Conservation (phyloP, 2,888 invertebrate genomes). For the Ormyrus nitidulus region DNA sequence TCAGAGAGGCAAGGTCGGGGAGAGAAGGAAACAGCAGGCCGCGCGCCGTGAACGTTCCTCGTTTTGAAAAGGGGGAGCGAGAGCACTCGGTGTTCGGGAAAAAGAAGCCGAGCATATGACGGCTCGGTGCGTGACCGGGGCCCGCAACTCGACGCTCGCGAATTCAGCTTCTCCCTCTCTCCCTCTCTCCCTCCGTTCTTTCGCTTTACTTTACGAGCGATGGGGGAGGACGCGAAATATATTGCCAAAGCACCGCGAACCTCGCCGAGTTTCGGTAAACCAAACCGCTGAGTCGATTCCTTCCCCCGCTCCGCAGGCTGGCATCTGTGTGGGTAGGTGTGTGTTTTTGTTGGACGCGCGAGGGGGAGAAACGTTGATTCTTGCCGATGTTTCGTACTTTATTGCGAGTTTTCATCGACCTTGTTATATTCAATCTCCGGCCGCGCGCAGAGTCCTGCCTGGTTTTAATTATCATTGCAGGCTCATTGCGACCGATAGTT, state of each 20-base stretch:
- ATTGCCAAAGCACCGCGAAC: background rate
- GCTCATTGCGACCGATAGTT: too few relatives aligned
- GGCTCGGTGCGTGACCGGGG: slow-evolving; percentile 17
- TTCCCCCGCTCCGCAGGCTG: too few relatives aligned
- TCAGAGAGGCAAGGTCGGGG: background rate
- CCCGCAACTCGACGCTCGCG: background rate
- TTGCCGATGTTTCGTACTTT: too few relatives aligned
- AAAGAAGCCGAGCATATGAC: background rate
- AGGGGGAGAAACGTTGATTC: background rate
- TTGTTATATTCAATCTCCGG: too few relatives aligned
- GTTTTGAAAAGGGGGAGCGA: too few relatives aligned
- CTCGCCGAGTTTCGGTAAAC: background rate
- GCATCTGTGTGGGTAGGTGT: too few relatives aligned
- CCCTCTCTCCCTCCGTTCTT: slow-evolving; percentile 5
- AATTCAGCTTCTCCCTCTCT: background rate
- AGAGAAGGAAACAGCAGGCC: background rate
- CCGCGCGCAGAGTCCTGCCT: too few relatives aligned
- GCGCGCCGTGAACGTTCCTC: too few relatives aligned
- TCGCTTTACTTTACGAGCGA: slow-evolving; percentile 29
- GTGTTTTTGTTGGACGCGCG: too few relatives aligned
- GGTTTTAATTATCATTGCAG: too few relatives aligned
- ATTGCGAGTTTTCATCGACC: too few relatives aligned
- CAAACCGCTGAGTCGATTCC: background rate
- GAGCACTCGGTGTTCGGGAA: too few relatives aligned
- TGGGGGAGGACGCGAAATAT: slow-evolving; percentile 9